Conservation (phyloP, 2,888 invertebrate genomes). For the Mylabris sibirica region DNA sequence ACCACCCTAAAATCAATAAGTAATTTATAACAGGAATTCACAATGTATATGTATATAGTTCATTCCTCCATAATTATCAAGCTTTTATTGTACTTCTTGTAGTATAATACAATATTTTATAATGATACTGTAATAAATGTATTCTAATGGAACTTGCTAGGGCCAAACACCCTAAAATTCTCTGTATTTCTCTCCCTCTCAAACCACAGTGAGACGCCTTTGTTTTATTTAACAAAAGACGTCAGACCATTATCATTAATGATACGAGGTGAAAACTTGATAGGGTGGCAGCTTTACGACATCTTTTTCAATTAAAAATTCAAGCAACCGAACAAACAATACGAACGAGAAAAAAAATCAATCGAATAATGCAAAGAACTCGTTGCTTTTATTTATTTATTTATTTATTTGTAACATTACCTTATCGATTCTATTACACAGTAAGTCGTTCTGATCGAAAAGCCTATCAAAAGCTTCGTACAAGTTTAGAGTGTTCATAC, state of each 20-base stretch:
- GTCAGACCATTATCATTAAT: neutral
- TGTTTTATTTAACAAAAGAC: neutral
- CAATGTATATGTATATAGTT: constrained; percentile 24
- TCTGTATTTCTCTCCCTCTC: neutral
- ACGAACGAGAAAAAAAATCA: neutral
- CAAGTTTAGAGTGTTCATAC: neutral
- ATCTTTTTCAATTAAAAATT: constrained; percentile 6
- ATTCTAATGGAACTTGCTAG: neutral
- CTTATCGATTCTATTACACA: neutral
- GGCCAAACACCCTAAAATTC: neutral
- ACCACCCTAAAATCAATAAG: constrained; percentile 31
- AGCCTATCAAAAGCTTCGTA: neutral
- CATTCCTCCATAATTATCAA: constrained; percentile 26
- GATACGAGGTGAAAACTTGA: constrained; percentile 4
- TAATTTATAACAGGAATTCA: constrained; percentile 32
- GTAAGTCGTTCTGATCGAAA: neutral
- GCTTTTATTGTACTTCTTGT: constrained; percentile 13
- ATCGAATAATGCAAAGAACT: too few relatives aligned
- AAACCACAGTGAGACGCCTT: neutral
- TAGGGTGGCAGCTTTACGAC: neutral
- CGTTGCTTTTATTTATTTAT: neutral
- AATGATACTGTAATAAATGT: constrained; percentile 7
- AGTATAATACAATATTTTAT: constrained; percentile 8
- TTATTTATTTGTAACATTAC: neutral
- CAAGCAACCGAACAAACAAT: neutral